Conservation (phyloP, 2,113 vertebrate genomes). For the Trematocara zebra region DNA sequence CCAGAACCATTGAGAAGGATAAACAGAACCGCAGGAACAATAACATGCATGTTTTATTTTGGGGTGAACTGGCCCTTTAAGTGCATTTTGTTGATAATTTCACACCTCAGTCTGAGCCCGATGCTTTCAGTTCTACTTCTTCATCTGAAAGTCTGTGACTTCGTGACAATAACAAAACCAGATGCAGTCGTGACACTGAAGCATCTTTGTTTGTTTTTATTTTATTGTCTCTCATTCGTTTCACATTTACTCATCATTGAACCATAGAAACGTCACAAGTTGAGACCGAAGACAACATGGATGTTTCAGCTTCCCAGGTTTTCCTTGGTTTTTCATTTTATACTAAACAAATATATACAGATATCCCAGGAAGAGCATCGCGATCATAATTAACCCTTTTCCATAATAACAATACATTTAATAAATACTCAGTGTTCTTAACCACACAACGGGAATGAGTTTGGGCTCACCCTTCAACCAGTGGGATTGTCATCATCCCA, state of each 20-base stretch:
- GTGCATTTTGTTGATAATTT: not conserved
- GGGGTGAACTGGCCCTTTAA: not conserved
- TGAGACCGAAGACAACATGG: conserved; percentile 39
- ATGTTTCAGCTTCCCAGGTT: conserved; percentile 43
- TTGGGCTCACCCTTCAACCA: conserved; percentile 51
- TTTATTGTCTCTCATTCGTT: conserved; percentile 37
- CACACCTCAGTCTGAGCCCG: not conserved
- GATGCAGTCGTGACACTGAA: not conserved
- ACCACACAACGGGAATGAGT: conserved; percentile 62
- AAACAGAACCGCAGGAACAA: not conserved
- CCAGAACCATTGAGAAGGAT: not conserved
- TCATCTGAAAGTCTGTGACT: not conserved
- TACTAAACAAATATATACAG: conserved; percentile 68
- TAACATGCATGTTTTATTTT: not conserved
- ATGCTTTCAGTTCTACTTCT: not conserved
- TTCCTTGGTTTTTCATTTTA: conserved; percentile 38
- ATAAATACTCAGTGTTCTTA: conserved; percentile 78
- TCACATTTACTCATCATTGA: conserved; percentile 42
- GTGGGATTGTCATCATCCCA: conserved; percentile 56
- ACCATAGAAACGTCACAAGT: conserved; percentile 42
- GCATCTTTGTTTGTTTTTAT: not conserved
- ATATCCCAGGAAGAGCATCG: conserved; percentile 48
- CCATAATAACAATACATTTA: conserved; percentile 73
- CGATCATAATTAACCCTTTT: conserved; percentile 52
- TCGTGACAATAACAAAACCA: not conserved